Evolutionary conservation across 2,888 invertebrate species (phyloP), one percentile per base, ranked within the genome.

Genomic region (Litoditis marina): DNA sequence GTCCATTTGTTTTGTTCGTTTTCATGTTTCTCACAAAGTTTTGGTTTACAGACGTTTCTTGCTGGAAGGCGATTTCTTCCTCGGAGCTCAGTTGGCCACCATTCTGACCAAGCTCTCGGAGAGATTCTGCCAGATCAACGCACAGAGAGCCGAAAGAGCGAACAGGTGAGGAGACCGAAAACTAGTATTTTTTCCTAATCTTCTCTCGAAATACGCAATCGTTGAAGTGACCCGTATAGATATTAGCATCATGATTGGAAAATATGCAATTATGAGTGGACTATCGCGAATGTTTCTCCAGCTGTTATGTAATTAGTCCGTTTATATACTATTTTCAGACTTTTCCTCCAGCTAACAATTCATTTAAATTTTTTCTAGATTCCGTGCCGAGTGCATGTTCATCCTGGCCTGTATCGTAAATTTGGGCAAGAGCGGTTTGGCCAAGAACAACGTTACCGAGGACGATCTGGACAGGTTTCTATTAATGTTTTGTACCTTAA

Each of bases 51-150:
- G 76, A 54, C 61, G 90, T 74, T 94, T 93, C 82, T 87, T 98
- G 80, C 89, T 92, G 87, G 90, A 91, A 73, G 95, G 95, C 1
- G 94, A 98, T 82, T 94, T 94, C 85, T 98, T 94, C 85, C 90
- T 95, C 66, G 94, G 91, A 1, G 93, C 95, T 16, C 89, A 93
- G 46, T 86, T 96, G 25, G 91, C 92, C 47, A 91, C 94, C 1
- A 91, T 92, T 32, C 87, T 98, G 56, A 89, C 92, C 44, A 96
- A 96, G 86, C 85, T 98, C 78, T 91, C 92, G 0, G 87, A 96
- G 53, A 86, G 90, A 60, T 90, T 88, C 80, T 85, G 74, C 4
- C 61, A 68, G 32, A 44, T 75, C 52, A 81, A 81, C 60, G 71
- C 68, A 51, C 67, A 63, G 6, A 61, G 67, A 46, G 44, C 60